A percentile compares a stretch with the other conserved stretches of the same genome.
Conservation (phyloP, 2,888 invertebrate genomes). For the Bugula neritina region DNA sequence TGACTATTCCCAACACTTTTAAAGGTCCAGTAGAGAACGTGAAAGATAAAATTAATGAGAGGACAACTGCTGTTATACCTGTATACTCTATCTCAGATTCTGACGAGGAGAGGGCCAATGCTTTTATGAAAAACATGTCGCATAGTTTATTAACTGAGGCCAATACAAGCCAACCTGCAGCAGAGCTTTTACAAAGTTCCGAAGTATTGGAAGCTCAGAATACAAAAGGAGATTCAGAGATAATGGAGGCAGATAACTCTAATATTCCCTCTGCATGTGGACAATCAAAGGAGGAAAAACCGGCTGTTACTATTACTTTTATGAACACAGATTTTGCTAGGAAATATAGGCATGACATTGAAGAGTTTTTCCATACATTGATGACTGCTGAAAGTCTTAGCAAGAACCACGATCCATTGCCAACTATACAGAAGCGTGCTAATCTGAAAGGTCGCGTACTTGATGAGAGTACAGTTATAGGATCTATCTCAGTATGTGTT, state of each 20-base stretch:
- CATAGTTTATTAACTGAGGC: neutral
- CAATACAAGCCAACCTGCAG: no score
- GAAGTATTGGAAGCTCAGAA: neutral
- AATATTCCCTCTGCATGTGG: neutral
- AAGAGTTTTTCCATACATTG: slow-evolving; percentile 22
- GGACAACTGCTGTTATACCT: neutral
- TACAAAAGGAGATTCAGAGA: neutral
- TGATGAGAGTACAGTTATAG: slow-evolving; percentile 7
- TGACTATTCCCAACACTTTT: neutral
- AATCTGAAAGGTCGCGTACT: neutral
- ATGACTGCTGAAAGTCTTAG: slow-evolving; percentile 15
- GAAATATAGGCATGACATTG: slow-evolving; percentile 31
- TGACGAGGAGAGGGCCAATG: slow-evolving; percentile 9
- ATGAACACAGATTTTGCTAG: slow-evolving; percentile 44
- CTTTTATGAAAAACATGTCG: neutral
- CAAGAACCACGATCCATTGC: slow-evolving; percentile 7
- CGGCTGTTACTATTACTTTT: slow-evolving; percentile 42
- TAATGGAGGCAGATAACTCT: neutral
- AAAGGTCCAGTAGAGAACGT: neutral
- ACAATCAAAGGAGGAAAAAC: slow-evolving; percentile 34
- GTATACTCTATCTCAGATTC: slow-evolving; percentile 21
- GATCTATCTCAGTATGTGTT: neutral
- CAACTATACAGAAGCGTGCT: neutral
- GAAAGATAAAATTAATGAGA: neutral
- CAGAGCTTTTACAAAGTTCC: no score